These are phyloP conservation scores for Hippopotamus amphibius DNA, from an alignment of 2,113 vertebrate species.

Conservation along the genomic window DNA sequence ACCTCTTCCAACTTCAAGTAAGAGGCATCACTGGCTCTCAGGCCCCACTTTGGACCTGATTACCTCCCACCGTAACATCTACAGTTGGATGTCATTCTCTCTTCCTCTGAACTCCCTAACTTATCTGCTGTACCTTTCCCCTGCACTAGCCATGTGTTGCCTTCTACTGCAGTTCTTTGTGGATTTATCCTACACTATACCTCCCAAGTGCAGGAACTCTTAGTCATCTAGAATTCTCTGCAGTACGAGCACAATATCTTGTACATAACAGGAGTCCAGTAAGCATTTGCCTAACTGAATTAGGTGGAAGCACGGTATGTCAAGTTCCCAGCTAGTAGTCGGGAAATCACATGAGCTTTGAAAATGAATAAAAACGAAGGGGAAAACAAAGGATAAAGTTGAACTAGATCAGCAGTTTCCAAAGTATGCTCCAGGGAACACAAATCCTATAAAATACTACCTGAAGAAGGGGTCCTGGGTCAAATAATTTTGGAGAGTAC, in stretches of 20 bases:
- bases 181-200: background rate
- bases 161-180: background rate
- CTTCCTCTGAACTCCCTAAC: background rate
- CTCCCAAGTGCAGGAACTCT: background rate
- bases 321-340: slow-evolving; percentile 41
- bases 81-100: background rate
- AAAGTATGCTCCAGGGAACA: background rate
- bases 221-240: slow-evolving; percentile 32
- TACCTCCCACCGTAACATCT: background rate
- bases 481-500: slow-evolving; percentile 13
- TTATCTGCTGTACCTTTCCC: background rate
- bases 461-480: slow-evolving; percentile 50
- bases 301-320: background rate
- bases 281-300: slow-evolving; percentile 62
- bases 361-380: slow-evolving; percentile 46
- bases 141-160: background rate
- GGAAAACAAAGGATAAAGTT: background rate
- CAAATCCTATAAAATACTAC: slow-evolving; percentile 63
- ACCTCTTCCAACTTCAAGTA: background rate
- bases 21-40: background rate
- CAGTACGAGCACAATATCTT: slow-evolving; percentile 33
- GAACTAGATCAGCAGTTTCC: slow-evolving; percentile 62
- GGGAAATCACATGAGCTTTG: slow-evolving; percentile 46
- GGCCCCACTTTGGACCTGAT: background rate
- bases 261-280: slow-evolving; percentile 45